Base-by-base conservation (phyloP, 1,140 invertebrate genomes). In the Leptinotarsa undecemlineata region DNA sequence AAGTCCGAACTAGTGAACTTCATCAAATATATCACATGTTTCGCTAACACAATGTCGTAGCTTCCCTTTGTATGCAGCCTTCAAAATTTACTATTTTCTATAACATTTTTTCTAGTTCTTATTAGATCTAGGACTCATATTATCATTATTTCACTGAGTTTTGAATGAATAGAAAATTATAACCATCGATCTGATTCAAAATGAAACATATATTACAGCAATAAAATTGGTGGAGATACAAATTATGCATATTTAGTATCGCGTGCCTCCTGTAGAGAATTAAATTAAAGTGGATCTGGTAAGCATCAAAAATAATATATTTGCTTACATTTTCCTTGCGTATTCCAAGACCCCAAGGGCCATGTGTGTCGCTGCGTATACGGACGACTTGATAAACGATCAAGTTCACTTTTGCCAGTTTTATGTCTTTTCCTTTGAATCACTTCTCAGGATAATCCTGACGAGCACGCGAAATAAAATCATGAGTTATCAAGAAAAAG, bases 251-350 rank as follows among this genome's bases (percentile, higher is more conserved):
- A 81, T 83, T 82, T 81, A 81, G 80, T 69, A 79, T 81, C 78
- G 80, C 80, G 81, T 81, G 82, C 80, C 81, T 79, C 80, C 82
- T 79, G 75, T 77, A 63, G 77, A 74, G 80, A 82, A 83, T 83
- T 83, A 81, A 83, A 83, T 83, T 83, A 83, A 81, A 80, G 78
- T 79, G 79, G 77, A 79, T 83, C 82, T 83, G 82, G 78, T 73
- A 73, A 83, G 76, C 78, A 82, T 83, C 82, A 83, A 80, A 81
- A 82, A 82, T 82, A 81, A 83, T 82, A 78, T 81, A 82, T 80
- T 78, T 82, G 82, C 79, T 78, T 82, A 80, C 76, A 75, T 72
- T 76, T 75, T 68, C 62, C 69, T 60, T 68, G 73, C 68, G 67
- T 74, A 75, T 48, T 60, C 69, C 26, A 11, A 48, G 48, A n/a